A percentile compares a stretch with the other conserved stretches of the same genome.
phyloP scores from a whole-genome alignment of 2,113 vertebrate genomes.

The Clarias macrocephalus region DNA sequence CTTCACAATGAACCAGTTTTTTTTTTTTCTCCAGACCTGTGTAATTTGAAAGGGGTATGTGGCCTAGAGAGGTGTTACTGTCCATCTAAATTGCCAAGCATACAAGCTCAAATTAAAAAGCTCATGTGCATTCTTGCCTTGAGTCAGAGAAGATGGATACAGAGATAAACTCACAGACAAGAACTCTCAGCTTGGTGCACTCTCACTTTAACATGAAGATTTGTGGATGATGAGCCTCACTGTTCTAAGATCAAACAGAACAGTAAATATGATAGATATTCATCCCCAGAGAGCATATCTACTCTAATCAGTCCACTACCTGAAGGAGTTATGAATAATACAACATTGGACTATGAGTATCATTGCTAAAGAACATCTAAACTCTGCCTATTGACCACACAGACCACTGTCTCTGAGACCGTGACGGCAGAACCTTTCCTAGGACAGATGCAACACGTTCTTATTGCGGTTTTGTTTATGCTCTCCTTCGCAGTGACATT shows the following conservation, averaged over 20 bases:
- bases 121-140: not conserved
- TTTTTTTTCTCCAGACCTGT: not conserved
- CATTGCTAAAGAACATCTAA: constrained; percentile 42
- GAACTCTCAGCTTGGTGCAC: not conserved
- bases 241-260: not conserved
- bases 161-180: not conserved
- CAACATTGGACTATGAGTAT: constrained; percentile 36
- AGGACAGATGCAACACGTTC: not conserved
- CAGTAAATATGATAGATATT: constrained; percentile 43
- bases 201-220: not conserved
- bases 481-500: not conserved
- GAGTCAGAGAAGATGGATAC: not conserved
- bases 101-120: not conserved
- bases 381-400: constrained; percentile 59
- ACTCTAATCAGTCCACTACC: constrained; percentile 34
- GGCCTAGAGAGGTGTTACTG: not conserved
- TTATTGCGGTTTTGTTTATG: not conserved
- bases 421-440: constrained; percentile 56
- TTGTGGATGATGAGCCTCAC: not conserved
- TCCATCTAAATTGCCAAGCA: not conserved
- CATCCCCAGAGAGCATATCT: constrained; percentile 45
- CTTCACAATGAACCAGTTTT: not conserved
- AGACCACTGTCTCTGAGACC: constrained; percentile 57
- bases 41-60: not conserved
- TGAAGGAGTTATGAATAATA: constrained; percentile 62